Percentiles rank a stretch among this genome's conserved stretches.
Conservation (phyloP, 2,113 vertebrate genomes). For the Mustela lutreola region DNA sequence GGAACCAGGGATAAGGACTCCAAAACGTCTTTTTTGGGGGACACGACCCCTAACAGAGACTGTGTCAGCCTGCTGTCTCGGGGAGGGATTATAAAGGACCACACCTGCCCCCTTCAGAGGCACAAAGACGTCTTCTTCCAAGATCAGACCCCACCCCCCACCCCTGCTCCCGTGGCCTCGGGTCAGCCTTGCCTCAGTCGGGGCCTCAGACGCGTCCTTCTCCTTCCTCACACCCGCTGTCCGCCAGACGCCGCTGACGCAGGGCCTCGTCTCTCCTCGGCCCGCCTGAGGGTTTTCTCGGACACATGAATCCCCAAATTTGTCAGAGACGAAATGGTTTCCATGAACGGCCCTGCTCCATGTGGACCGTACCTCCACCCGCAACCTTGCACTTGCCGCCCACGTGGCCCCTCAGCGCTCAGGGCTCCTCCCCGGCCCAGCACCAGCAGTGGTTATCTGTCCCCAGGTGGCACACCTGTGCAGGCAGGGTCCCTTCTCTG, state of each 20-base stretch:
- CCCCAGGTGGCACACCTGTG: not conserved
- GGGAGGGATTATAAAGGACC: not conserved
- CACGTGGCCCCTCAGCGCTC: not conserved
- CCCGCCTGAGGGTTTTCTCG: not conserved
- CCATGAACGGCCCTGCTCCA: not conserved
- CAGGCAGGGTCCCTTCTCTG: not conserved
- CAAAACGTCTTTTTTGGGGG: not conserved
- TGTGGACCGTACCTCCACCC: not conserved
- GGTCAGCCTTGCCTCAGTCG: not conserved
- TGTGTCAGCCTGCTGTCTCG: fast-evolving
- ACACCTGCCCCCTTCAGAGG: not conserved
- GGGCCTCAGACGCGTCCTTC: fast-evolving
- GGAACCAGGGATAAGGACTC: not conserved
- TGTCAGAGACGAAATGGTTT: not conserved
- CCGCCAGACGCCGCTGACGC: not conserved
- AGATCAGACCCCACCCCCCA: not conserved
- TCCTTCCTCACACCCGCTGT: not conserved
- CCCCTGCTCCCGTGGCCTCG: not conserved
- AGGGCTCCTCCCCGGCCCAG: not conserved
- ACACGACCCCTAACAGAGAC: not conserved
- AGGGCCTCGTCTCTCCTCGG: too few species aligned
- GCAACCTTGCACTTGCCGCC: not conserved
- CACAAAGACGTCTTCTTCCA: not conserved
- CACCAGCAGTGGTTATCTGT: not conserved
- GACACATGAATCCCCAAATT: not conserved